Evolutionary conservation across 2,113 vertebrate genomes (phyloP), one percentile per base, ranked within the genome.

Genomic region (Corythaeola cristata): DNA sequence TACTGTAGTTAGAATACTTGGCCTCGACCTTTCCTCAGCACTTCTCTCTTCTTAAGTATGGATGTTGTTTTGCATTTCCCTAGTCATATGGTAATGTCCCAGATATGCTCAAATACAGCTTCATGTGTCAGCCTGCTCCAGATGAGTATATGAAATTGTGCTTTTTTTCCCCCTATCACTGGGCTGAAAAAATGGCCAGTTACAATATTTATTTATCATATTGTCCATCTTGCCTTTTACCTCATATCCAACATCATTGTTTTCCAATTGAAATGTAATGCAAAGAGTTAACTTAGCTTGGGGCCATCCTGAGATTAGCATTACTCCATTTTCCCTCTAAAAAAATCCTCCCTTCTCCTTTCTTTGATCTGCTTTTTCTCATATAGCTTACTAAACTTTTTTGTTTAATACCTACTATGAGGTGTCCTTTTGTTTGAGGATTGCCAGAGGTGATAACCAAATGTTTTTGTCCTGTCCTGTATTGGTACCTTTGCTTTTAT

Each of bases 301-400:
- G 11, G 44, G 58, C 67, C 49, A 68, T n/a, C 39, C 66, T 56
- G 49, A 82, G 69, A 68, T 75, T 56, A 88, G 27, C 33, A 76
- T 66, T 80, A 87, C 11, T 9, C 41, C 18, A 53, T 67, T 89
- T 93, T 79, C 67, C 72, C 44, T 79, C 27, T 59, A 50, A 50
- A 52, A 88, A 85, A 64, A 79, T 24, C 63, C 23, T 96, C 73
- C 37, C 41, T 82, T 76, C 27, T 78, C 50, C 32, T 76, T 88
- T 39, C 67, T 92, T 93, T 94, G 81, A 87, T 96, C 81, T 93
- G 1, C 37, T 64, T 83, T 75, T 94, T 87, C 67, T 92, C 50
- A 6, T 20, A 30, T 5, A 90, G 53, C 50, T 90, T 85, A 73
- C 71, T 80, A 49, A 90, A 85, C 33, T 53, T 85, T 82, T 85